Conservation (phyloP, 2,888 invertebrate species). For the Drosophila mercatorum region DNA sequence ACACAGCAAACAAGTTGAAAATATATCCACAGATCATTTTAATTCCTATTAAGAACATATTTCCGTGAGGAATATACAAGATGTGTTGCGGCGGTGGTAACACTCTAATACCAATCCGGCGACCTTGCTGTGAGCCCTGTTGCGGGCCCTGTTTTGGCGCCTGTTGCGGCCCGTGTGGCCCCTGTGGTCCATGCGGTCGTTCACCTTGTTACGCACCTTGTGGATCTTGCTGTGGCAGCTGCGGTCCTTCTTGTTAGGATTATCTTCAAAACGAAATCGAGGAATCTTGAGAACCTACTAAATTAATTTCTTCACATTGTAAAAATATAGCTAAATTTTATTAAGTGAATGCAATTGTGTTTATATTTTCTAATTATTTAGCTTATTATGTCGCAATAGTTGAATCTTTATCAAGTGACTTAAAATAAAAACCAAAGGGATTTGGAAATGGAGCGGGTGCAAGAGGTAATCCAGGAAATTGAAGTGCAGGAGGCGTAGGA, state of each 20-base stretch:
- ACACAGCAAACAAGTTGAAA: not conserved
- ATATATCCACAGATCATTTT: not conserved
- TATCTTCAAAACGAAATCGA: not conserved
- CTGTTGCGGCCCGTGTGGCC: slow-evolving; percentile 19
- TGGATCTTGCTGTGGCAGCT: slow-evolving; percentile 13
- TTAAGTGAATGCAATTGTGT: not conserved
- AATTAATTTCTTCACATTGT: not conserved
- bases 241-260: slow-evolving; percentile 13
- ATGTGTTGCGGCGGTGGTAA: slow-evolving; percentile 11
- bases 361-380: not conserved
- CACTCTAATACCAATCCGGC: slow-evolving; percentile 13
- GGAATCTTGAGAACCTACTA: not conserved
- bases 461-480: not conserved
- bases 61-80: slow-evolving; percentile 1
- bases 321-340: not conserved
- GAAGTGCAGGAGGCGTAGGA: not conserved
- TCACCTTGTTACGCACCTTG: slow-evolving; percentile 14
- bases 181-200: slow-evolving; percentile 9
- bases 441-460: not conserved
- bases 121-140: slow-evolving; percentile 26
- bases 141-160: slow-evolving; percentile 19
- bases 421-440: slow-evolving; percentile 1
- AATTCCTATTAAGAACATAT: not conserved
- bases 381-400: too few species aligned
- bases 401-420: not conserved